These are phyloP conservation scores for Toxotes chatareus DNA, from an alignment of 2,113 vertebrate genomes.

Conservation along the genomic window DNA sequence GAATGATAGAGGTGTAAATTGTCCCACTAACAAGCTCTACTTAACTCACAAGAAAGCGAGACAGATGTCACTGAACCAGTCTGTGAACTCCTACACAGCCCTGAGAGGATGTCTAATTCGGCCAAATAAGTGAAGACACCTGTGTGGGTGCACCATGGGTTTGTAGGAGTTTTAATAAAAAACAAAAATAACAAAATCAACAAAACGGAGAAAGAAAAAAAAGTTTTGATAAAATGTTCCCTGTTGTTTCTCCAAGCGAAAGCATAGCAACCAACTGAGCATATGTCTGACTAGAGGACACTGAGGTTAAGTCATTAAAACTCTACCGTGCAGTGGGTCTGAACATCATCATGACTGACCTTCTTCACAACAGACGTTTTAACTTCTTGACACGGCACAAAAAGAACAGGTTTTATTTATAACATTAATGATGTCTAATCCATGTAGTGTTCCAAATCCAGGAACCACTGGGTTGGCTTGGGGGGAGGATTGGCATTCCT, in stretches of 20 bases:
- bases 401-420: background rate
- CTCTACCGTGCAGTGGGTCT: background rate
- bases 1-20: background rate
- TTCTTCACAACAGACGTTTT: background rate
- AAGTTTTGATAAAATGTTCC: background rate
- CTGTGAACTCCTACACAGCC: background rate
- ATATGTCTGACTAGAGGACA: background rate
- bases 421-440: background rate
- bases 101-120: background rate
- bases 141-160: background rate
- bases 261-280: background rate
- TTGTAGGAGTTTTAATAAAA: conserved; percentile 2
- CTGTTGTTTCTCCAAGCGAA: background rate
- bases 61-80: background rate
- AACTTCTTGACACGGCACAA: background rate
- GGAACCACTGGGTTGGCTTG: background rate
- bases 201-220: background rate
- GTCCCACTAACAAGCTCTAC: conserved; percentile 1
- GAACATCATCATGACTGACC: background rate
- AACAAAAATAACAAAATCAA: background rate
- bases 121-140: background rate
- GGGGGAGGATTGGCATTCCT: too few species aligned
- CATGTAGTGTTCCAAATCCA: background rate
- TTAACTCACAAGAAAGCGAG: conserved; percentile 1
- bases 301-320: conserved; percentile 1